Base-by-base conservation (phyloP, 2,113 vertebrate genomes). In the Canis aureus region DNA sequence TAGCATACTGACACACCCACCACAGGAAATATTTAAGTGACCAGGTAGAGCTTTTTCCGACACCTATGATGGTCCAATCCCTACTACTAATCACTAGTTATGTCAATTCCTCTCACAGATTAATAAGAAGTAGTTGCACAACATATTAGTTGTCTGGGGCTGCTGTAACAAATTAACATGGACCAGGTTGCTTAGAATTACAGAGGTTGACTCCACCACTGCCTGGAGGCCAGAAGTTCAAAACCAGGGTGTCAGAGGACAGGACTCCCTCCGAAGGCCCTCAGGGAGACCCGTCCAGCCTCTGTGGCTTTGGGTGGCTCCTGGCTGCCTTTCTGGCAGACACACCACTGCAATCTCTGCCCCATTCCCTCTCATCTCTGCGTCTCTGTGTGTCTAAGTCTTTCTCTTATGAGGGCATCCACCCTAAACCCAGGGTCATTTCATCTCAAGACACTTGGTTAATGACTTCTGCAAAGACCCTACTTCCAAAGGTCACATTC, bases 31-130 rank as follows among this genome's bases (percentile, higher is more conserved):
- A 9, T 27, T 62, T 29, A 27, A 43, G 9, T 5, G 2, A 60
- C 80, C 1, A 12, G 67, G 27, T 1, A 17, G 27, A 29, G 51
- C 66, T 29, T 19, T n/a, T 51, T 32, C 22, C 23, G 5, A 2
- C 35, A 11, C 5, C 1, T 0, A 4, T 32, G 35, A 11, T 53
- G 8, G 0, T 6, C 35, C 2, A 49, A 2, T 10, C n/a, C 73
- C 59, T 1, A 3, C 60, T 20, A 10, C 57, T 3, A 7, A 8
- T 27, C 13, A 3, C 27, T 1, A 51, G 38, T n/a, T 8, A 69
- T 2, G 5, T 19, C 32, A 16, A 3, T n/a, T 51, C 71, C 29
- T 73, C 66, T 35, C 22, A 13, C 22, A 20, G 67, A 62, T 7
- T 32, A 51, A 1, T 35, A 2, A 73, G 55, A 59, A 51, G n/a